A percentile compares a stretch with the other conserved stretches of the same genome.
phyloP scores from a whole-genome alignment of 2,797 vertebrate species.

The Emys orbicularis region DNA sequence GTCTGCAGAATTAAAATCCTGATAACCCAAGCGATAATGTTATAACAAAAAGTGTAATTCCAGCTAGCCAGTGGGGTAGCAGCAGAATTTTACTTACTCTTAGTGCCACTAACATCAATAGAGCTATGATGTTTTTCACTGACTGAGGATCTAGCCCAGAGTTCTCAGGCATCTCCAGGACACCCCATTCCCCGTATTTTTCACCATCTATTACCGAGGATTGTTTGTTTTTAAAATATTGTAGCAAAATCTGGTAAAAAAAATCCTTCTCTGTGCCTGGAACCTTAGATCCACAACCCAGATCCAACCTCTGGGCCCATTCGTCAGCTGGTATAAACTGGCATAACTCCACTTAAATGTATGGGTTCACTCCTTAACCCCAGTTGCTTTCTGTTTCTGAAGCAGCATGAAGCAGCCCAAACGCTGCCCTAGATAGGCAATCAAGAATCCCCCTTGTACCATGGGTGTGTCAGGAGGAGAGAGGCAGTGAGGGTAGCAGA shows the following conservation, averaged over 20 bases:
- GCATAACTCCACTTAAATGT: background rate
- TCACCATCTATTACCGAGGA: background rate
- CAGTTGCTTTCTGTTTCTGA: background rate
- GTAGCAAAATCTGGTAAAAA: background rate
- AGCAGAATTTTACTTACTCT: background rate
- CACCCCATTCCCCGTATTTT: background rate
- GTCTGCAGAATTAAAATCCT: conserved; percentile 10
- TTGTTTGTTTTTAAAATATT: background rate
- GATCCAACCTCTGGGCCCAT: background rate
- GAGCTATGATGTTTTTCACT: background rate
- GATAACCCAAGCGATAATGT: background rate
- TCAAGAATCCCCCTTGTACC: background rate
- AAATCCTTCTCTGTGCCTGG: background rate
- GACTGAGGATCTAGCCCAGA: background rate
- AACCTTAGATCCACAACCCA: background rate
- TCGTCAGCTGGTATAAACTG: background rate
- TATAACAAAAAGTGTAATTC: background rate
- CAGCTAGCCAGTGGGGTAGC: background rate
- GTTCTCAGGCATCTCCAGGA: background rate
- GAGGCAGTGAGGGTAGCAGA: background rate
- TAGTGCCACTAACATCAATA: background rate
- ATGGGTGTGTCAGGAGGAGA: fast-evolving
- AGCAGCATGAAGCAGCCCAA: background rate
- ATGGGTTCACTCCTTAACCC: background rate
- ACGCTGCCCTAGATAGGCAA: background rate